Evolutionary conservation across 1,140 invertebrate species (phyloP), one percentile per base, ranked within the genome.

Genomic region (Chionoecetes opilio): DNA sequence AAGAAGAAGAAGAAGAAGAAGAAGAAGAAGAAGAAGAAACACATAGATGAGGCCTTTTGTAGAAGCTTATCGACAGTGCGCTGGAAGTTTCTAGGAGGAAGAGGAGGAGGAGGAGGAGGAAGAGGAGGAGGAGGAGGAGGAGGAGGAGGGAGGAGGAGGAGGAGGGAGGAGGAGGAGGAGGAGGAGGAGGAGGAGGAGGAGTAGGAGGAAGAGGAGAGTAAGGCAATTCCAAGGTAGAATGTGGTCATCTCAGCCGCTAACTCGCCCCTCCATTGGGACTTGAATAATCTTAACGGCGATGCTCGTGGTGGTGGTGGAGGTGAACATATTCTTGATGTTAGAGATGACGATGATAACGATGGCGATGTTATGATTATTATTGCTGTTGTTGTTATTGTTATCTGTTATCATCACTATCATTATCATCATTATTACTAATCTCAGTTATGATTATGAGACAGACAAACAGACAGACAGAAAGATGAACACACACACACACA

Each of bases 51-150:
- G 46, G 46, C 2, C 46, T 11, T 53, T 53, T 53, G 21, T 53
- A 53, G 46, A 9, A 53, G 46, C 46, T 53, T 14, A 9, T 53
- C 46, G n/a, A n/a, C n/a, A 53, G 11, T 53, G 46, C 46, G 2
- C 46, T 53, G 46, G 46, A 14, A 53, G 46, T 53, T 53, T 53
- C n/a, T 75, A n/a, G 38, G 38, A 90, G 41, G n/a, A 53, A 11
- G 88, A 90, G 88, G 88, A 90, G 88, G 88, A 29, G 88, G 41
- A 53, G 38, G 88, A 32, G 38, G 31, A 38, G 34, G 34, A 38
- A 35, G 31, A n/a, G 86, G 26, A 88, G 38, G 38, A 46, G 38
- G 84, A 37, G 35, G 86, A 88, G 84, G 84, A 84, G 82, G 82
- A 84, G 82, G 6, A 84, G 82, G 82, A 86, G 84, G 31, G 26